Evolutionary conservation across 2,113 vertebrate species (phyloP).

Genomic region (Uropsilus gracilis): DNA sequence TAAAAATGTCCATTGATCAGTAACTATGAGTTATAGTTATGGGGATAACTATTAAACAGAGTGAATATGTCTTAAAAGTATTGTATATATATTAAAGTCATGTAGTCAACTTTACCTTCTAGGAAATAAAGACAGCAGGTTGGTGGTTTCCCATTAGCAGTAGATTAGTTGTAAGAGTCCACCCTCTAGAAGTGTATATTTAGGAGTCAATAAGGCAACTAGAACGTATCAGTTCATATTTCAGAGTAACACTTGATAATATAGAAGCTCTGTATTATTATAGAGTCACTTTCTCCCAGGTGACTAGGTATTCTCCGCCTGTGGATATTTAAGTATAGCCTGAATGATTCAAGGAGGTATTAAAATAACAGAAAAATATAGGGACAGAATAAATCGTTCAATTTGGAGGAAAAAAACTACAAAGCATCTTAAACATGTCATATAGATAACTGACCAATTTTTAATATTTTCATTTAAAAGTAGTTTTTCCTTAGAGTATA

Average conservation of each 20-base stretch:
- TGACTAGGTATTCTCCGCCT: neutral
- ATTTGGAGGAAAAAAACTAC: neutral
- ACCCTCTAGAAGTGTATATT: neutral
- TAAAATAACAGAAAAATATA: neutral
- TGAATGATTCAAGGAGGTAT: neutral
- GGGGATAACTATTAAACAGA: neutral
- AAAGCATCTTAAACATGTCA: neutral
- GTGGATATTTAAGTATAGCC: neutral
- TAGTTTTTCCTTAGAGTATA: neutral
- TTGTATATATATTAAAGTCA: neutral
- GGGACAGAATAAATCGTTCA: neutral
- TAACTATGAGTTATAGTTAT: neutral
- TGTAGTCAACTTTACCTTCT: neutral
- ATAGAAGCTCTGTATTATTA: neutral
- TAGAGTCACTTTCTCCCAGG: neutral
- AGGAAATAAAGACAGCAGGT: neutral
- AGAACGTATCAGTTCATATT: neutral
- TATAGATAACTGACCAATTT: neutral
- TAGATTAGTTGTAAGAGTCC: neutral
- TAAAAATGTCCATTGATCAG: neutral
- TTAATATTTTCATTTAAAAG: neutral
- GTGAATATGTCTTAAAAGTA: neutral
- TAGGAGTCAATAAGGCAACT: neutral
- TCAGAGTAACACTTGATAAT: neutral
- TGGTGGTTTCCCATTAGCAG: neutral